Conservation (phyloP, 2,797 vertebrate species). For the Gorsachius magnificus region DNA sequence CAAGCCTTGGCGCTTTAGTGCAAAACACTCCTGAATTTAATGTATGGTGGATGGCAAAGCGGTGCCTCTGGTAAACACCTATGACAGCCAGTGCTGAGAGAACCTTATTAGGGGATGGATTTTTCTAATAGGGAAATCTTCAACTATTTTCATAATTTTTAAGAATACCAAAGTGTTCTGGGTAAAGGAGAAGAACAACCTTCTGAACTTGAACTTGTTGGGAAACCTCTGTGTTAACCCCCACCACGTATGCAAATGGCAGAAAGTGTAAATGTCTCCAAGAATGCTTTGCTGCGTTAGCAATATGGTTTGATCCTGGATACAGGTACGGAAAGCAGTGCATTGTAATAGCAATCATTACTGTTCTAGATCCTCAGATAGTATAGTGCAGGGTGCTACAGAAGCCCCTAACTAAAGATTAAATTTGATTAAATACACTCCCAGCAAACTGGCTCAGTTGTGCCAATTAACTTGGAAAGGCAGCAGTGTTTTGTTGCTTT, state of each 20-base stretch:
- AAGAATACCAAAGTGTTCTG: neutral
- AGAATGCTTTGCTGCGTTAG: neutral
- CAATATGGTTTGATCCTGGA: neutral
- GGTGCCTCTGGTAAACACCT: neutral
- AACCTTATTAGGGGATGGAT: neutral
- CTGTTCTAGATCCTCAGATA: neutral
- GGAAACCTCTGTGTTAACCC: neutral
- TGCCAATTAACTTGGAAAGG: conserved; percentile 28
- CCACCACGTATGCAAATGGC: rapidly evolving
- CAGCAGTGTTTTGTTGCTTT: conserved; percentile 9
- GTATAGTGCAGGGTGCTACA: neutral
- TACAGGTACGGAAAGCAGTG: neutral
- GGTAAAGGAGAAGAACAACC: neutral
- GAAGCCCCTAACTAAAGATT: conserved; percentile 28
- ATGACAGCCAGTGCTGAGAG: neutral
- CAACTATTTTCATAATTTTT: neutral
- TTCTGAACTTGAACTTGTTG: neutral
- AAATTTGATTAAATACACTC: neutral
- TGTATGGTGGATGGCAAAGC: neutral
- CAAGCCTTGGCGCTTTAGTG: neutral
- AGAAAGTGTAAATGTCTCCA: neutral
- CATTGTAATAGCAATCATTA: neutral
- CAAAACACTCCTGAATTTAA: neutral
- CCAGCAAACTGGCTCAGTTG: neutral
- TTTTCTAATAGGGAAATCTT: neutral